Base-by-base conservation (phyloP, 2,113 vertebrate species). In the Oncorhynchus masou region DNA sequence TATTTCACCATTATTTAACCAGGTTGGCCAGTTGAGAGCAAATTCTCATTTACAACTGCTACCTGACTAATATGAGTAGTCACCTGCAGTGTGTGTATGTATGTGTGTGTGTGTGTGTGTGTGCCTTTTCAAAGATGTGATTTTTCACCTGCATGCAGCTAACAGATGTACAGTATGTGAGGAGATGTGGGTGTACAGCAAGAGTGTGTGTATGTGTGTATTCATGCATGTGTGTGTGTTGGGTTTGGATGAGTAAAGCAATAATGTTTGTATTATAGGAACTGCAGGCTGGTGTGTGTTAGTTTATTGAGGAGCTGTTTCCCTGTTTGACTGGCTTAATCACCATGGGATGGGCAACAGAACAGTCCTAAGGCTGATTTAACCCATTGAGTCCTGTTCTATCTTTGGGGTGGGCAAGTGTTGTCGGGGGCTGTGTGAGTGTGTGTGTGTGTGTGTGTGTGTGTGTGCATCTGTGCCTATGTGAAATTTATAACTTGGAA, bases 381-480 rank as follows among this genome's bases (percentile, higher is more conserved):
- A 64, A 64, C 22, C 22, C 60, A 64, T 64, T 64, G n/a, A 64
- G 60, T 13, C 60, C 24, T 64, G 60, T 64, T 64, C 19, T n/a
- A 25, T 25, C 60, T 64, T 5, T 64, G 4, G 60, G 20, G 57
- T 59, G 57, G 20, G 4, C 20, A n/a, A 19, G 57, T 59, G 57
- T 59, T 59, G 57, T 59, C 1, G 2, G 57, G 1, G 57, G 4
- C 4, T 59, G 57, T 8, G 68, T 69, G 68, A 0, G 11, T 71
- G 45, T 29, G 49, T 31, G 70, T 27, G 70, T 34, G 51, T 34
- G 54, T 39, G 71, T 22, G 54, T 73, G 54, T 73, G 54, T 31
- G 71, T 31, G 25, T 34, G 54, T 5, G 29, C 5, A 15, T 51
- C 7, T 25, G 48, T 25, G 70, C 5, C 22, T 15, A 12, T 15